These are phyloP conservation scores for Epinephelus moara DNA, from an alignment of 2,113 vertebrate species.

Conservation along the genomic window DNA sequence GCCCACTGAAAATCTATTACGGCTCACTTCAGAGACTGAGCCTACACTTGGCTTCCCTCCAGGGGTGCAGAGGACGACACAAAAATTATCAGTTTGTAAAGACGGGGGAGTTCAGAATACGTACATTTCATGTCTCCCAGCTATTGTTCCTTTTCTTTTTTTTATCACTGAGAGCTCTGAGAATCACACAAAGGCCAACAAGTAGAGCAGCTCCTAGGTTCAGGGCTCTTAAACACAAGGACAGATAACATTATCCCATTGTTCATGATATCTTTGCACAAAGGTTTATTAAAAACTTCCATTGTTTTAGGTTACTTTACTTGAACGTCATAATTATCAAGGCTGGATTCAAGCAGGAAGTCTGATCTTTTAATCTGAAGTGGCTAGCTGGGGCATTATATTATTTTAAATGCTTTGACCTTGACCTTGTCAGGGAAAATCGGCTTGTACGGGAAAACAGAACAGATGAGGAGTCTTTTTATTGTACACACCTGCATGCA, in stretches of 20 bases:
- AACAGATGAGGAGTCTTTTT: conserved; percentile 5
- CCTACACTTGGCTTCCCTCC: conserved; percentile 66
- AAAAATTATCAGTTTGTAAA: conserved; percentile 62
- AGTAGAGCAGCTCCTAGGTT: conserved; percentile 21
- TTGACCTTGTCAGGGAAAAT: conserved; percentile 39
- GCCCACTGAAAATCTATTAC: conserved; percentile 75
- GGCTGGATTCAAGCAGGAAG: conserved; percentile 58
- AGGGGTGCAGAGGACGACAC: conserved; percentile 55
- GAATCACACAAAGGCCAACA: conserved; percentile 42
- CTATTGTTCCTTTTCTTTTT: conserved; percentile 56
- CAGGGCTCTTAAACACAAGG: conserved; percentile 65
- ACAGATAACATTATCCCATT: conserved; percentile 73
- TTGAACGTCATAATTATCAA: conserved; percentile 28
- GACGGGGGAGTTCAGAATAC: conserved; percentile 32
- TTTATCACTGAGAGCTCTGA: conserved; percentile 47
- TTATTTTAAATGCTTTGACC: conserved; percentile 47
- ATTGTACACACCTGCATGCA: conserved; percentile 12
- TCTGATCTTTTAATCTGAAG: conserved; percentile 60
- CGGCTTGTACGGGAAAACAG: conserved; percentile 7
- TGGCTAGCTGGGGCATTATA: conserved; percentile 28
- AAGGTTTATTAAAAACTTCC: conserved; percentile 57
- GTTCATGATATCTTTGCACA: conserved; percentile 29
- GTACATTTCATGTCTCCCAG: conserved; percentile 27
- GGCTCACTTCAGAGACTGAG: conserved; percentile 64
- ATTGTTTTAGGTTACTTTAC: conserved; percentile 63